Evolutionary conservation across 2,113 vertebrate species (phyloP), one percentile per base, ranked within the genome.

Genomic region (Sporophila hypoxantha): DNA sequence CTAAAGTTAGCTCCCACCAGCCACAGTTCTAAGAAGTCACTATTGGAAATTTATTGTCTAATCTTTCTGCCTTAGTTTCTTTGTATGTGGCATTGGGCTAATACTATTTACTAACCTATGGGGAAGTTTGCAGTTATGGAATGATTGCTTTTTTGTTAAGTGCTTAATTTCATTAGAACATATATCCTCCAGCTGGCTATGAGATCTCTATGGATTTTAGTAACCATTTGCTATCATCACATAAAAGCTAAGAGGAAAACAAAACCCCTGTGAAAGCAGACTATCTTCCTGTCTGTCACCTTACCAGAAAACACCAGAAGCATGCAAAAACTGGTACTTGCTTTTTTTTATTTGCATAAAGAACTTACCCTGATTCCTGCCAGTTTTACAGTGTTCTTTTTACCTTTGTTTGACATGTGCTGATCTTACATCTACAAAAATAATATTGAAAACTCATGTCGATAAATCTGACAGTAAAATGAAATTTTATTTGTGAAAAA

Each of bases 241-340:
- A 41, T 44, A 52, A 59, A 82, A 73, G 18, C 46, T 82, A 59
- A 76, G 41, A 87, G 49, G 19, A 81, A 50, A 76, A 62, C 47
- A 87, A 92, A 82, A 47, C 18, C 26, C 55, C 30, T 85, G 30
- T 80, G 76, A 87, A 74, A 87, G 27, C 39, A 77, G 36, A 87
- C 50, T 69, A 6, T 46, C 82, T 89, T 93, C 68, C 79, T 92
- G 79, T 82, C 91, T 91, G 62, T 47, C 32, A 82, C 59, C 70
- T 82, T 47, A 76, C 25, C 30, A 74, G 36, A 62, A 75, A 70
- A 60, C 8, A 74, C 14, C 17, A 89, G 73, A 85, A 67, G 13
- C 1, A 1, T 92, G 27, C 39, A 60, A 77, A 92, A 82, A 17
- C 13, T 53, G 18, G 7, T 68, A 8, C 46, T 86, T 75, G 46